Base-by-base conservation (phyloP, 2,888 invertebrate genomes). In the Girardia tigrina region DNA sequence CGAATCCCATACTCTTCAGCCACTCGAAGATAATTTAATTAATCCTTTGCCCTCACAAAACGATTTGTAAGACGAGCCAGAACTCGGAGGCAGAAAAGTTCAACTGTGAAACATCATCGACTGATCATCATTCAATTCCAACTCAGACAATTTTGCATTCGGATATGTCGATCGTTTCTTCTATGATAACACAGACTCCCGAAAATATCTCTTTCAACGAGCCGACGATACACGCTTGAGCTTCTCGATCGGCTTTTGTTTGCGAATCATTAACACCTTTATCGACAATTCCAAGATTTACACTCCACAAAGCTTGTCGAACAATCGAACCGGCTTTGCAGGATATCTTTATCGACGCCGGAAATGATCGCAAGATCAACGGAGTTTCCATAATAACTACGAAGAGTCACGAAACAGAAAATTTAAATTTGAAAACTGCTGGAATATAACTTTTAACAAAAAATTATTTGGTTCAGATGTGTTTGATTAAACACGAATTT, bases 181-280 rank as follows among this genome's bases (percentile, higher is more conserved):
- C 75, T n/a, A 28, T 93, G 80, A 92, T 91, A 77, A 95, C 90
- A 69, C 88, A 89, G 0, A 91, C 83, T 79, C 87, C 88, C 0
- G 94, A 93, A 85, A 92, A 98, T 80, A 90, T 89, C 77, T 88
- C 88, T 36, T 89, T 86, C 1, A 98, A 86, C 0, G 94, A 93
- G 27, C 90, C 90, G 77, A 94, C 88, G 77, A 98, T 98, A 82
- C 92, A 94, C 78, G 88, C 88, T 84, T 98, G 95, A 0, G 94
- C 94, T 28, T 91, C 90, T 79, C 97, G 88, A 83, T 99, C 98
- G 4, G 98, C 98, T 86, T 94, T 94, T 2, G 98, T 98, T 87
- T 98, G 97, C 70, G 92, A 87, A 85, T 99, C 97, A 86, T 94
- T 90, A 82, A 89, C 89, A 26, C 90, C 92, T 88, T 95, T 94